Evolutionary conservation across 1,140 invertebrate genomes (phyloP).

Genomic region (Apolygus lucorum): DNA sequence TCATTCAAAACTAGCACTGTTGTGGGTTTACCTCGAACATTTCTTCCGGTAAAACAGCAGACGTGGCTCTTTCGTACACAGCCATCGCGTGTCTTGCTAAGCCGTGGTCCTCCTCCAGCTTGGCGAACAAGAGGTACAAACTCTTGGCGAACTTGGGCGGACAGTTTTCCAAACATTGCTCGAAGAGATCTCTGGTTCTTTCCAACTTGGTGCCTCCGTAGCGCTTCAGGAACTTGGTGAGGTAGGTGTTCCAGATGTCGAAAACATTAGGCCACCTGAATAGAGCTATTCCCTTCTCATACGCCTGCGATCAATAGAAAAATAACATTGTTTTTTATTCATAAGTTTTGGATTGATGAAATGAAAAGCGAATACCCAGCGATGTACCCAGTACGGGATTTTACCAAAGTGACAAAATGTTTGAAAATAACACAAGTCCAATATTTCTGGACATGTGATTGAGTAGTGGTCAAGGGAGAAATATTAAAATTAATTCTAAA

Average conservation of each 20-base stretch:
- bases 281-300: constrained; percentile 95
- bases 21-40: constrained; percentile 65
- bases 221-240: constrained; percentile 91
- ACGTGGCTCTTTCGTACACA: constrained; percentile 91
- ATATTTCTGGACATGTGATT: too few species aligned
- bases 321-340: too few species aligned
- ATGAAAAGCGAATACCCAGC: too few species aligned
- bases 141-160: constrained; percentile 89
- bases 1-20: constrained; percentile 5
- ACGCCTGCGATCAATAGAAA: constrained; percentile 60
- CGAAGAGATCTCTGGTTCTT: constrained; percentile 93
- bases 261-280: constrained; percentile 99
- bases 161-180: constrained; percentile 95
- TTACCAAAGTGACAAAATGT: too few species aligned
- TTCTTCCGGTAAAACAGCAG: constrained; percentile 82
- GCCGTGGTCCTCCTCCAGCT: constrained; percentile 96
- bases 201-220: constrained; percentile 96
- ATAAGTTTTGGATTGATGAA: too few species aligned
- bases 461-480: too few species aligned
- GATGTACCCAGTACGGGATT: too few species aligned
- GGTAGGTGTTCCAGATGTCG: constrained; percentile 98
- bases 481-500: too few species aligned
- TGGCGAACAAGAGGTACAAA: constrained; percentile 94
- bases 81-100: constrained; percentile 94
- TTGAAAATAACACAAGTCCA: too few species aligned